Conservation (phyloP, 2,888 invertebrate species). For the Phania funesta region DNA sequence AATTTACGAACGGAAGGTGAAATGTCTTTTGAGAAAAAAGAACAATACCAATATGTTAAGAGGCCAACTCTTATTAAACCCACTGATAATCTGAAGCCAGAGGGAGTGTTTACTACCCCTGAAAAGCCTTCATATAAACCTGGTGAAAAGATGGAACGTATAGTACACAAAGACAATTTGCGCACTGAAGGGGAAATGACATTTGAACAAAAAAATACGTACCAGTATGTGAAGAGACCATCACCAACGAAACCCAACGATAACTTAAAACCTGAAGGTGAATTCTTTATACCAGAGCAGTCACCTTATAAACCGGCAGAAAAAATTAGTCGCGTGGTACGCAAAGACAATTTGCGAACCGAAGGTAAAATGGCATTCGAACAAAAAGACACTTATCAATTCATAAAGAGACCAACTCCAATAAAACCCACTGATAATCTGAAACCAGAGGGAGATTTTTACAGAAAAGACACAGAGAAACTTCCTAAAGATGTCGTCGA, state of each 20-base stretch:
- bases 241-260: conserved; percentile 36
- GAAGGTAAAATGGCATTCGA: conserved; percentile 77
- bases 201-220: conserved; percentile 79
- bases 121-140: conserved; percentile 81
- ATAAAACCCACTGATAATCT: conserved; percentile 84
- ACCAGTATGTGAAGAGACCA: conserved; percentile 79
- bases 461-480: conserved; percentile 80
- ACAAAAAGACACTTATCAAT: conserved; percentile 74
- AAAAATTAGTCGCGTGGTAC: conserved; percentile 74
- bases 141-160: conserved; percentile 78
- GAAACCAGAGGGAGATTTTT: conserved; percentile 78
- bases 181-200: conserved; percentile 83
- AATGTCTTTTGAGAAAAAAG: conserved; percentile 69
- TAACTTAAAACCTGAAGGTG: conserved; percentile 74
- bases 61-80: conserved; percentile 81
- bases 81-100: conserved; percentile 82
- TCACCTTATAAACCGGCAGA: conserved; percentile 81
- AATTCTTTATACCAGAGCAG: conserved; percentile 81
- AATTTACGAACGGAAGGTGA: conserved; percentile 82
- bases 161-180: conserved; percentile 82
- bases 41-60: conserved; percentile 76
- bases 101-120: conserved; percentile 81
- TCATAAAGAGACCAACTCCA: conserved; percentile 79
- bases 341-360: conserved; percentile 82
- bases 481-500: conserved; percentile 79